Conservation (phyloP, 2,113 vertebrate species). For the Callaeas wilsoni region DNA sequence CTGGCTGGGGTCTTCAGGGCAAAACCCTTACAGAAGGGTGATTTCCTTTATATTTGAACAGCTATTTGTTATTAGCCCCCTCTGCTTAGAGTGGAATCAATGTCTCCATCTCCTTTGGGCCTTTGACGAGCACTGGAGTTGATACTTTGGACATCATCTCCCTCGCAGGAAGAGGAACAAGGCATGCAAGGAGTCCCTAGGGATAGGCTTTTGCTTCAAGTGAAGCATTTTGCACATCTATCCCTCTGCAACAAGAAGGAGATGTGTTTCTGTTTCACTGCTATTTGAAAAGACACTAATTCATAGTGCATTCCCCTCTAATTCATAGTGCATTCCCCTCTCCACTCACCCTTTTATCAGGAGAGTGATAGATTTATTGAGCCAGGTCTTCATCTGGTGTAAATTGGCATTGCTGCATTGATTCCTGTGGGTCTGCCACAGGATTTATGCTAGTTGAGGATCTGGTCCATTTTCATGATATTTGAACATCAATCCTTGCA, state of each 20-base stretch:
- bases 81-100: not conserved
- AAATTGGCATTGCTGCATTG: not conserved
- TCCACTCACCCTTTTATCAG: not conserved
- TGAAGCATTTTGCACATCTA: not conserved
- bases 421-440: not conserved
- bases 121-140: accelerated
- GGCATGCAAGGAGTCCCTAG: not conserved
- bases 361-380: not conserved
- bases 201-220: not conserved
- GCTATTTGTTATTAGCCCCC: not conserved
- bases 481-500: not conserved
- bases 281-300: not conserved
- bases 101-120: not conserved
- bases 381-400: not conserved
- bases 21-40: not conserved
- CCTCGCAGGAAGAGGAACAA: not conserved
- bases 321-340: not conserved
- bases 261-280: not conserved
- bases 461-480: constrained; percentile 5
- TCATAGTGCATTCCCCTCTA: not conserved
- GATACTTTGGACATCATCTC: accelerated
- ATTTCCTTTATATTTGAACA: not conserved
- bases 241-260: not conserved
- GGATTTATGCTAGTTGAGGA: not conserved
- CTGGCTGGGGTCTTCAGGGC: not conserved